Base-by-base conservation (phyloP, 2,888 invertebrate species). In the Ochlodes sylvanus region DNA sequence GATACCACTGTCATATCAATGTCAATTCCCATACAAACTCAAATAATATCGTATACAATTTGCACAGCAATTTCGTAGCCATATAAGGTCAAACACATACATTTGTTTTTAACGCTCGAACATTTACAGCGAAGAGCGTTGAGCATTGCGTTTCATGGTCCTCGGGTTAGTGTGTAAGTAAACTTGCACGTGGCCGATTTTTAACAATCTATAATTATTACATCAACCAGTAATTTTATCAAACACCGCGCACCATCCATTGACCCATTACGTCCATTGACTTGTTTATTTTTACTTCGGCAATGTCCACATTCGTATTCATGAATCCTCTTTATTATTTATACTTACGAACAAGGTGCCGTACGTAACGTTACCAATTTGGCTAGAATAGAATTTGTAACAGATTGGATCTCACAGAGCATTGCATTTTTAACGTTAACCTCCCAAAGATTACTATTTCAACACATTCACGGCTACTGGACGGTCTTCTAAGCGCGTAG, bases 401-500 rank as follows among this genome's bases (percentile, higher is more conserved):
- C 50, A 50, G 50, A 50, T 50, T 50, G 50, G 12, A 19, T 12
- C 50, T 50, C 19, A 50, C 50, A 19, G 50, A 50, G 19, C 12
- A 50, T 50, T 50, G 50, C 50, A 50, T 50, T 50, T 50, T 50
- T 50, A 50, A 50, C 50, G 50, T 19, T 19, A 50, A 50, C 50
- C 19, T 19, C 12, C 50, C 50, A n/a, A 19, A 17, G 50, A 50
- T 19, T 50, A 50, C 27, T 27, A 27, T 27, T 27, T 5, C 27
- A 27, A 27, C 50, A 17, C 50, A 50, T 50, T 10, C 50, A 19
- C 50, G 19, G 7, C 9, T 19, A 15, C 44, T 17, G 44, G 15
- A 17, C 44, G 7, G 5, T 5, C 5, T 27, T 27, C 5, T 27
- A 27, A 27, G 27, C 5, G 5, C 27, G 3, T 27, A n/a, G n/a